Percentiles rank a stretch among this genome's conserved stretches.
Evolutionary conservation across 1,140 invertebrate genomes (phyloP).

Genomic region (Drosophila subobscura): DNA sequence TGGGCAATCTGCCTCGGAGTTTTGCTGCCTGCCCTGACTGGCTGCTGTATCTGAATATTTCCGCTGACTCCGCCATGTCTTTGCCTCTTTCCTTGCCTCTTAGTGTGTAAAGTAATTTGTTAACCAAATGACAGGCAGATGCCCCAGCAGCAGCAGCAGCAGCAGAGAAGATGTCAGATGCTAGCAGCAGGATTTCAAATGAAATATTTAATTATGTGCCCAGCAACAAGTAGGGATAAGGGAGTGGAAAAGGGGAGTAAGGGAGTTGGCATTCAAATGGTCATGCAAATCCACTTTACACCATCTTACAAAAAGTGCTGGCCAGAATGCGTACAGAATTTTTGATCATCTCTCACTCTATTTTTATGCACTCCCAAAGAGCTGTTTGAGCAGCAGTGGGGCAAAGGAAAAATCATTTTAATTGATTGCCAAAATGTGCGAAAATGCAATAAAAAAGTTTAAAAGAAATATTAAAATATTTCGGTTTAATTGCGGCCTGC

Average conservation of each 20-base stretch:
- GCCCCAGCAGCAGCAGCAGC: background rate
- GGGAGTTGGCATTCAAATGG: constrained; percentile 16
- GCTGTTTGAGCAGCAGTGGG: constrained; percentile 1
- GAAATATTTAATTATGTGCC: constrained; percentile 58
- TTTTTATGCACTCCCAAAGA: constrained; percentile 27
- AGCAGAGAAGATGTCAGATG: constrained; percentile 1
- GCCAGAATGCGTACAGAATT: constrained; percentile 43
- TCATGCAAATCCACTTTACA: constrained; percentile 52
- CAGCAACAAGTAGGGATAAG: constrained; percentile 45
- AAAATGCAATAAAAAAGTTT: constrained; percentile 3
- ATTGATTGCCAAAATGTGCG: background rate
- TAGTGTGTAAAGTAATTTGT: constrained; percentile 62
- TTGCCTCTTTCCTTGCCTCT: too few species aligned
- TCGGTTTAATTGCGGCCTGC: background rate
- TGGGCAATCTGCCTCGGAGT: constrained; percentile 67
- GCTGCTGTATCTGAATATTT: constrained; percentile 16
- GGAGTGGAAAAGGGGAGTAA: background rate
- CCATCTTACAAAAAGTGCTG: constrained; percentile 32
- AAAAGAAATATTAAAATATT: background rate
- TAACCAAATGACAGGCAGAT: constrained; percentile 56
- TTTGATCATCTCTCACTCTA: constrained; percentile 22
- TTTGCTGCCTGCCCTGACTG: constrained; percentile 1
- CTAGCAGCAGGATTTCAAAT: constrained; percentile 41
- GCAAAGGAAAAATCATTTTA: background rate
- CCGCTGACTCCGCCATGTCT: background rate